Conservation (phyloP, 2,888 invertebrate species). For the Dinocampus coccinellae region DNA sequence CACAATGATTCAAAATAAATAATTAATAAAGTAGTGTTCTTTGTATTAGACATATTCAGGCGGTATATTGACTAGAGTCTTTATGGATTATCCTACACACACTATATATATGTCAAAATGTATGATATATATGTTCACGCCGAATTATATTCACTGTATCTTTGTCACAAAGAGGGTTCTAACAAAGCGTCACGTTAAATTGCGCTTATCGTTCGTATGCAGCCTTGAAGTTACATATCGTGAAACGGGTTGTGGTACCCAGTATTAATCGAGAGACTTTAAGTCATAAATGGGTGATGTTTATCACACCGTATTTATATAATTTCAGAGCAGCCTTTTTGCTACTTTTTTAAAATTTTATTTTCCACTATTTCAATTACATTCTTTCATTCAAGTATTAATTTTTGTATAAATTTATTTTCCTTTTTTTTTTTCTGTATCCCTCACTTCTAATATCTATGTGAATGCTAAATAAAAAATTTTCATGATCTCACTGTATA, state of each 20-base stretch:
- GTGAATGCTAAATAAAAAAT: neutral
- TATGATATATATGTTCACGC: constrained; percentile 7
- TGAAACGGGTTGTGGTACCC: neutral
- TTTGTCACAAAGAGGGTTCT: constrained; percentile 3
- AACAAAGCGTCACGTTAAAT: constrained; percentile 4
- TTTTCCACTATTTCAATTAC: neutral
- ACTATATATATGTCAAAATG: neutral
- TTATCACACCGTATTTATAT: neutral
- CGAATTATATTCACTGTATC: neutral
- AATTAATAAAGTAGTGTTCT: neutral
- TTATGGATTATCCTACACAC: constrained; percentile 1
- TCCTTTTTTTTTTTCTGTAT: neutral
- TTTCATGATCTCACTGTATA: neutral
- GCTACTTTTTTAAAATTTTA: neutral
- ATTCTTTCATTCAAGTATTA: neutral
- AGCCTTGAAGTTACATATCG: constrained; percentile 17
- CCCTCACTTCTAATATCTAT: too few relatives aligned
- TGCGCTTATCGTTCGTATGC: constrained; percentile 20
- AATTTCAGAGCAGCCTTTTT: neutral
- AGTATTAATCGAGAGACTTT: neutral
- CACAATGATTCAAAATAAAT: neutral
- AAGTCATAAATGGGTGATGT: neutral
- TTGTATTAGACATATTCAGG: constrained; percentile 25
- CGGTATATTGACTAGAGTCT: constrained; percentile 16
- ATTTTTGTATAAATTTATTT: neutral